Base-by-base conservation (phyloP, 2,113 vertebrate genomes). In the Upupa epops region DNA sequence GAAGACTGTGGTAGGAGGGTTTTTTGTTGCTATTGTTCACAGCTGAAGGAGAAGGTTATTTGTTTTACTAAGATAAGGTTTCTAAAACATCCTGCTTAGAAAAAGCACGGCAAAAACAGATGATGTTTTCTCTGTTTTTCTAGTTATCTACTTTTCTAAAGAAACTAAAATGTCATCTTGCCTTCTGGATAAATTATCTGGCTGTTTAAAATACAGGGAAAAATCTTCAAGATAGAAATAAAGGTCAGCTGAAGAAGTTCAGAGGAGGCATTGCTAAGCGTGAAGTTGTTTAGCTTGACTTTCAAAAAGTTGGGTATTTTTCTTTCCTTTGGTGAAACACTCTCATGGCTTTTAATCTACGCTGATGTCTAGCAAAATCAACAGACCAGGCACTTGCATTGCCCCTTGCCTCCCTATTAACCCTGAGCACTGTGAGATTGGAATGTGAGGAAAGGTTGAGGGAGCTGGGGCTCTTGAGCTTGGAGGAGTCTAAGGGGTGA, bases 11-110 rank as follows among this genome's bases (percentile, higher is more conserved):
- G 79, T 88, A 72, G 15, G 64, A 90, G n/a, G n/a, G 26, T 34
- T 94, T 95, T 88, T 65, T 92, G 58, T 78, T 93, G 46, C 63
- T 80, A 76, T 96, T 95, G 79, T 95, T 97, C 90, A 83, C n/a
- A 77, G 85, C 78, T 92, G 80, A 97, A 94, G 92, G 84, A 94
- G 92, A 93, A 95, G 54, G 88, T 86, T 93, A 96, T 97, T 96
- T 96, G 94, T 96, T 97, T 96, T 96, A 90, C 93, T 84, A 93
- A 94, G 93, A 96, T 96, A 97, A 96, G 90, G 61, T 96, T 96
- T 94, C 92, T 94, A 92, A 95, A 94, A 78, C 78, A 93, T 61
- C 21, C 73, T 88, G 40, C 48, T 73, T 71, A 78, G 90, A 90
- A 66, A 85, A 91, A 40, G 19, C 28, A 48, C 36, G 76, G 55